phyloP scores from a whole-genome alignment of 1,140 invertebrate species.

The Calycopis cecrops region DNA sequence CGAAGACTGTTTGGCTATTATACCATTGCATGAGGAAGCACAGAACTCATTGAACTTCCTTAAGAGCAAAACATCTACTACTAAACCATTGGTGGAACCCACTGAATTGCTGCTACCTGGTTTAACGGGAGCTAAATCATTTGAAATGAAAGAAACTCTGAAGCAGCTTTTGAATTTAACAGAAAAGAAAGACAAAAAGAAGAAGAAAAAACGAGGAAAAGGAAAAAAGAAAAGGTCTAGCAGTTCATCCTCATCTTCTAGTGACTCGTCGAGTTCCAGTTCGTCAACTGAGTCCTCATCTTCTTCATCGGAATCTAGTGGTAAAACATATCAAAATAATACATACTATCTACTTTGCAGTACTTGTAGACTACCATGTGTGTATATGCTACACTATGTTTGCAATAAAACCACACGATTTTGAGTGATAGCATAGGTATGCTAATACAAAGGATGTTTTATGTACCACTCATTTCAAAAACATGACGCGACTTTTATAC shows the following conservation, averaged over 20 bases:
- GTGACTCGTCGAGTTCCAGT: conserved; percentile 78
- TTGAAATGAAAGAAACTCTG: conserved; percentile 79
- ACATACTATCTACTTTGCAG: not conserved
- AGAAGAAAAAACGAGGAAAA: conserved; percentile 84
- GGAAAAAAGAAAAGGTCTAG: conserved; percentile 81
- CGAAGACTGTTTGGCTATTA: conserved; percentile 86
- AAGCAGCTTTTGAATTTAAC: conserved; percentile 77
- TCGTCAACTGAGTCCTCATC: conserved; percentile 80
- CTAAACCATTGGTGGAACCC: conserved; percentile 77
- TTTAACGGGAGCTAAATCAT: conserved; percentile 69
- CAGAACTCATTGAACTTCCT: conserved; percentile 86
- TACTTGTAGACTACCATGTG: no score
- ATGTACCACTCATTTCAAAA: no score
- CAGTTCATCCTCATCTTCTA: conserved; percentile 80
- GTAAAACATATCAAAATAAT: conserved; percentile 32
- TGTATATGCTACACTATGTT: no score
- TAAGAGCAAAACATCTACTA: conserved; percentile 78
- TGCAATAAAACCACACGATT: no score
- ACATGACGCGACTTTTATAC: no score
- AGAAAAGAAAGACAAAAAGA: conserved; percentile 81
- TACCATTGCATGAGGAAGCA: conserved; percentile 90
- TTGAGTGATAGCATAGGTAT: no score
- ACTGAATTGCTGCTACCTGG: conserved; percentile 76
- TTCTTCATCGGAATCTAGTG: conserved; percentile 74
- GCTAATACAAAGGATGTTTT: no score